Base-by-base conservation (phyloP, 2,113 vertebrate species). In the Psettodes erumei region DNA sequence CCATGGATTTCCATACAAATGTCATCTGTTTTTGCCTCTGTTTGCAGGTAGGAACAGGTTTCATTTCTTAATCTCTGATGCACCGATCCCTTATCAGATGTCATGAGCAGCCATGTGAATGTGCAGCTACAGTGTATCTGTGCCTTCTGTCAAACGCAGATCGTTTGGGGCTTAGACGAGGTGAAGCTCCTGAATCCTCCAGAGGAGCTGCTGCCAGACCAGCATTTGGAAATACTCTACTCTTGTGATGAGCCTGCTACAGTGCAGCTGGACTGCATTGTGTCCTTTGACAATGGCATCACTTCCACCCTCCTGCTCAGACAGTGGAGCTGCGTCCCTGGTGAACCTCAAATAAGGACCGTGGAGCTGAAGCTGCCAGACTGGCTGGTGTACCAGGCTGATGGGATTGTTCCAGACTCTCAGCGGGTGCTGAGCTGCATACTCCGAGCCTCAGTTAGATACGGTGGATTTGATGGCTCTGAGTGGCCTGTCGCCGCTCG, bases 371-470 rank as follows among this genome's bases (percentile, higher is more conserved):
- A 71, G 19, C 81, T 95, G 21, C 95, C 95, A 0, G 94, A 95
- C 48, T 93, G 93, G 93, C 61, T 95, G 87, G 90, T 95, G 53
- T 95, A 94, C 80, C 92, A 75, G 62, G 73, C 91, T 7, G 95
- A 95, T 64, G 92, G 90, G 86, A 86, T 77, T 28, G 63, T 94
- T 11, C 67, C 77, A 4, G 43, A 77, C 10, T 75, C 93, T 23
- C 85, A 80, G 21, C 86, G 78, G 87, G 77, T 94, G 62, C 84
- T 89, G 28, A 88, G 82, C 23, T 90, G 87, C 25, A 56, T 88
- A 32, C 83, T 93, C 19, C 84, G 70, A 55, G 88, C 58, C 10
- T 91, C 85, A 32, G 58, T 93, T 40, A 78, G 71, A n/a, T 32
- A 54, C 40, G 23, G 45, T 37, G 79, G 73, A 65, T 64, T 33